Evolutionary conservation across 2,113 vertebrate genomes (phyloP).

Genomic region (Ophiodon elongatus): DNA sequence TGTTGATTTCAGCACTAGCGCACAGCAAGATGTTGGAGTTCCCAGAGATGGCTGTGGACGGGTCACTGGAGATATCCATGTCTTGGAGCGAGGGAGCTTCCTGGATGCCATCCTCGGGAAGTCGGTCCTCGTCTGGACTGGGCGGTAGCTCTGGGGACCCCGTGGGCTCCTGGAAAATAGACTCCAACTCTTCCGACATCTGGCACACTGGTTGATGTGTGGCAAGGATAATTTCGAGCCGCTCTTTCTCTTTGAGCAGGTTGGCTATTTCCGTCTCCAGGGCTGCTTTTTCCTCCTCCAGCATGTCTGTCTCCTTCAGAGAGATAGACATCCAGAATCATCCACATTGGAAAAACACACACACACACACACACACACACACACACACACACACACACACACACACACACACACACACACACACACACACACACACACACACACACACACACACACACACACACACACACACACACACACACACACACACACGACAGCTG

Average conservation of each 20-base stretch:
- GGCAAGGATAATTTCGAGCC: slow-evolving; percentile 93
- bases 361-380: slow-evolving; percentile 37
- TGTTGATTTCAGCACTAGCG: slow-evolving; percentile 84
- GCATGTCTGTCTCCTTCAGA: slow-evolving; percentile 93
- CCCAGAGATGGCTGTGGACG: slow-evolving; percentile 85
- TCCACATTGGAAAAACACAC: slow-evolving; percentile 43
- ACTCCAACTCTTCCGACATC: slow-evolving; percentile 90
- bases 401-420: slow-evolving; percentile 32
- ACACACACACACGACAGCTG: slow-evolving; percentile 52
- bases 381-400: slow-evolving; percentile 33
- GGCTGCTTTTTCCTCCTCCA: slow-evolving; percentile 93
- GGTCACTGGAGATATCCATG: slow-evolving; percentile 81
- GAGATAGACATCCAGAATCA: slow-evolving; percentile 59
- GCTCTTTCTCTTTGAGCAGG: slow-evolving; percentile 96
- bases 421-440: background rate
- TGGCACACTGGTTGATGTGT: slow-evolving; percentile 94
- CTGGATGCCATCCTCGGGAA: slow-evolving; percentile 77
- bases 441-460: no score
- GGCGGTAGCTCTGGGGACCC: slow-evolving; percentile 85
- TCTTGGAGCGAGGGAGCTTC: slow-evolving; percentile 81
- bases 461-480: slow-evolving; percentile 20
- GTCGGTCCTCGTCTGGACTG: slow-evolving; percentile 77
- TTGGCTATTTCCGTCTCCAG: slow-evolving; percentile 93
- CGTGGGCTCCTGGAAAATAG: slow-evolving; percentile 88
- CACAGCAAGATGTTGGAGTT: slow-evolving; percentile 86